These are phyloP conservation scores for Zaprionus kolodkinae DNA, from an alignment of 1,140 invertebrate genomes.

Conservation along the genomic window DNA sequence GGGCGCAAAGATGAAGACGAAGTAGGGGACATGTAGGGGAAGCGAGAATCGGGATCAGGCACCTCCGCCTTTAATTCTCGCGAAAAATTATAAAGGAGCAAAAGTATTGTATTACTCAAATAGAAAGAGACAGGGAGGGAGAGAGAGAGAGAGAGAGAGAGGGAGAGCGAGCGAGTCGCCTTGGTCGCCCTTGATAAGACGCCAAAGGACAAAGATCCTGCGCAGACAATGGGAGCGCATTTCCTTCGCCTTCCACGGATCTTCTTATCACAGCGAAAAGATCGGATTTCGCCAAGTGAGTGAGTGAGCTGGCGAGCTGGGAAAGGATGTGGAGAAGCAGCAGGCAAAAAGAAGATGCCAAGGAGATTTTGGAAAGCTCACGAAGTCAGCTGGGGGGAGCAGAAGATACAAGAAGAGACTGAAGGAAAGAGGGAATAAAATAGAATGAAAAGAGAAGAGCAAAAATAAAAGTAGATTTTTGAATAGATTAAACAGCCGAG, in stretches of 20 bases:
- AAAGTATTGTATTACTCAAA: conserved; percentile 71
- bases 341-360: background rate
- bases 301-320: conserved; percentile 28
- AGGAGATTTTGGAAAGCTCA: background rate
- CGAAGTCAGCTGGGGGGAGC: conserved; percentile 17
- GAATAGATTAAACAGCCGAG: background rate
- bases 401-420: background rate
- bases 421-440: background rate
- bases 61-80: conserved; percentile 77
- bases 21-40: background rate
- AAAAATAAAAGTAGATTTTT: background rate
- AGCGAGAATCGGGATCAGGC: conserved; percentile 48
- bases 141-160: background rate
- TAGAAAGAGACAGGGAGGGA: background rate
- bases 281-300: conserved; percentile 51
- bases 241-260: conserved; percentile 53
- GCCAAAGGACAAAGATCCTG: conserved; percentile 54
- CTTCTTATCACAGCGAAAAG: conserved; percentile 67
- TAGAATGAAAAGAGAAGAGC: background rate
- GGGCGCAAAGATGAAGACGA: conserved; percentile 1
- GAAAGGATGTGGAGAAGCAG: conserved; percentile 24
- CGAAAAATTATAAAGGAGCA: conserved; percentile 73
- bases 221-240: conserved; percentile 49
- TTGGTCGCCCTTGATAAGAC: conserved; percentile 57
- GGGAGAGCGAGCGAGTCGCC: conserved; percentile 36